Base-by-base conservation (phyloP, 2,888 invertebrate species). In the Galeruca laticollis region DNA sequence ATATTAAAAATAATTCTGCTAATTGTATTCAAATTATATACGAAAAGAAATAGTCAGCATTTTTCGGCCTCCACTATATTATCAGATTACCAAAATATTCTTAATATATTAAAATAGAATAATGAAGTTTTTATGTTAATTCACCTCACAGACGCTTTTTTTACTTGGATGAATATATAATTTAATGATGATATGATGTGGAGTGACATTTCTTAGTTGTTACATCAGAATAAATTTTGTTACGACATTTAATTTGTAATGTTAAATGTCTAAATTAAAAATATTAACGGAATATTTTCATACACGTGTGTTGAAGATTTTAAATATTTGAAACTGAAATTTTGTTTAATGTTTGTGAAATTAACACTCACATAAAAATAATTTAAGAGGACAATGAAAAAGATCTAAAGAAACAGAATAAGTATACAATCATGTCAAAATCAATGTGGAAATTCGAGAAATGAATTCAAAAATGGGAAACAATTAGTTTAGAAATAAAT, bases 51-150 rank as follows among this genome's bases (percentile, higher is more conserved):
- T 54, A 31, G 43, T 59, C 18, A 43, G 47, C 33, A 57, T 63
- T 59, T 67, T 47, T 62, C 62, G 33, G 26, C 20, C 49, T 33
- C 56, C 56, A 54, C 26, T 56, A 69, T 66, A 71, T 70, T 70
- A 66, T 60, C 37, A 67, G 70, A 71, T 73, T 73, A 73, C 52
- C 52, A 47, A 61, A 56, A 68, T 61, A 72, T 64, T 72, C 69
- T 60, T 57, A 70, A 70, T 68, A 47, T 68, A 71, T 71, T 71
- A 60, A 65, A 67, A 71, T 69, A 52, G 62, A 71, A 75, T 71
- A 64, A 73, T 74, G 69, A 70, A 74, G 75, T 75, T 72, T 72
- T 74, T 75, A 76, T 76, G 75, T 56, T 71, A 76, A 75, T 76
- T 20, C 40, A 9, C 3, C 5, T 11, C 15, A 54, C 5, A 51